Conservation (phyloP, 2,797 vertebrate species). For the Amazona finschi region DNA sequence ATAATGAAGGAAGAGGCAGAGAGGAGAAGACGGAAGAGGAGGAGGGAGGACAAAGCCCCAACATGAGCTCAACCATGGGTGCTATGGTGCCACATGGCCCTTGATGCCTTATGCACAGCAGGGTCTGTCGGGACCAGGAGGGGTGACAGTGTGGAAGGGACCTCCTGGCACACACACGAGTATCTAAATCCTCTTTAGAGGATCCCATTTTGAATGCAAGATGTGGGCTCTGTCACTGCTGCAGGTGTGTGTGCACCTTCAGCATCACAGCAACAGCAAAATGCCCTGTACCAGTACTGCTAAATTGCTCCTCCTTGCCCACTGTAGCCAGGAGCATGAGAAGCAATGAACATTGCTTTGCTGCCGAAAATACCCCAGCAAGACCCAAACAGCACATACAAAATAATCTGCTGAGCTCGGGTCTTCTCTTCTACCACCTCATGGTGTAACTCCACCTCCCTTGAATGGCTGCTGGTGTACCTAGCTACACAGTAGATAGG, state of each 20-base stretch:
- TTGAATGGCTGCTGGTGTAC: neutral
- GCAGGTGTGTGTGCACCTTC: neutral
- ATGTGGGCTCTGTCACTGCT: neutral
- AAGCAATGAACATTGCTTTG: accelerated
- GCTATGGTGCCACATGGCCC: neutral
- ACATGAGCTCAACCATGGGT: accelerated
- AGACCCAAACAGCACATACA: neutral
- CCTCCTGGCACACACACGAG: accelerated
- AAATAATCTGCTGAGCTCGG: neutral
- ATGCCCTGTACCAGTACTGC: neutral
- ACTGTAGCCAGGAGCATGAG: accelerated
- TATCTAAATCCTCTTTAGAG: accelerated
- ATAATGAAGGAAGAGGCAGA: conserved; percentile 27
- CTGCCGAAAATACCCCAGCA: neutral
- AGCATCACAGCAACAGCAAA: neutral
- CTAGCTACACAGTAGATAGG: accelerated
- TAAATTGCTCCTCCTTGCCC: accelerated
- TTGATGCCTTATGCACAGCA: accelerated
- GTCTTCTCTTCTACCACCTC: neutral
- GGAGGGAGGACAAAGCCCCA: neutral
- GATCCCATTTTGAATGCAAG: accelerated
- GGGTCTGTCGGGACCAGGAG: neutral
- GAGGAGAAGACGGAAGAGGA: neutral
- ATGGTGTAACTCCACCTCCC: neutral
- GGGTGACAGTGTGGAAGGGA: neutral